Base-by-base conservation (phyloP, 2,797 vertebrate genomes). In the Sebastes vulpes region DNA sequence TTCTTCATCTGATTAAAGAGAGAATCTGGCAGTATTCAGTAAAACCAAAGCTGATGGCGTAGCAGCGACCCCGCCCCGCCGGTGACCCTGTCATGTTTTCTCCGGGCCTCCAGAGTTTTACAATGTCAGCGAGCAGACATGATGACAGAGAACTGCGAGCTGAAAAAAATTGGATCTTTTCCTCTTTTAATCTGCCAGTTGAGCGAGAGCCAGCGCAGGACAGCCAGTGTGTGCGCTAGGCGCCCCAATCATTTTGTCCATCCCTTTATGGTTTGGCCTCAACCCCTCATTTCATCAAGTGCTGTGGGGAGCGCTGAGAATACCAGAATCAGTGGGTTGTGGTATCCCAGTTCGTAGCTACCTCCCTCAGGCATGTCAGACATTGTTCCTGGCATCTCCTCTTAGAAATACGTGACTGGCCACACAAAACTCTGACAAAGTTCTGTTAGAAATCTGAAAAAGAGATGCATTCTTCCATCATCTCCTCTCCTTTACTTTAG, bases 151-250 rank as follows among this genome's bases (percentile, higher is more conserved):
- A 79, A 75, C 90, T 71, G 61, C 21, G 84, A 89, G 88, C 84
- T 78, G 82, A 52, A 89, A 54, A 91, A 91, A 91, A 91, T 89
- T 89, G 89, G 89, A 92, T 89, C 77, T 68, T 86, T 81, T 86
- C 68, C 82, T 91, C 65, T 77, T 94, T 85, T 92, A 89, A 92
- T 92, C 89, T 94, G 92, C 95, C 93, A 95, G 74, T 84, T 96
- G 94, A 95, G 75, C 1, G 5, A 5, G 58, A 86, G 93, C 94
- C 95, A 95, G 90, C 32, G 59, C 87, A 82, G 84, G 84, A 90
- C 73, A 79, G 86, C 79, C 84, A 77, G 65, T 70, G 75, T 73
- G 83, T 42, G 18, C 59, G 74, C 80, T 26, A 32, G 79, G 84
- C 79, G 50, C 81, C 88, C 89, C 86, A 84, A 82, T 94, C 91